These are phyloP conservation scores for Galbula dea DNA, from an alignment of 2,113 vertebrate genomes.

Conservation along the genomic window DNA sequence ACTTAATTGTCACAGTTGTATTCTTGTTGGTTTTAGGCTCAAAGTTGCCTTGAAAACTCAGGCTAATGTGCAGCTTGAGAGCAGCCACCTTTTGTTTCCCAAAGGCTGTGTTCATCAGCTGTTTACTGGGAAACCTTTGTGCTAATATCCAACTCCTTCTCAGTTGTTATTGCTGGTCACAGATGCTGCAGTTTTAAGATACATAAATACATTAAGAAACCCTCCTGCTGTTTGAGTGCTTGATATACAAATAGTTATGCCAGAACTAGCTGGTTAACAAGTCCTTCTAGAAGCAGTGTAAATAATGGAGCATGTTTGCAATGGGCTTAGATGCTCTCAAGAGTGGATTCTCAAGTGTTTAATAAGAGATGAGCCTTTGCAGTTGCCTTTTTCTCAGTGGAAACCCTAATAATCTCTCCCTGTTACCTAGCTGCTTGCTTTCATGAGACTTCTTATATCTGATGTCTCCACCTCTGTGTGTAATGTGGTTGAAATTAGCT, in stretches of 20 bases:
- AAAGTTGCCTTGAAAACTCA: neutral
- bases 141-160: neutral
- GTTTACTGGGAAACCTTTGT: neutral
- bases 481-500: neutral
- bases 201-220: neutral
- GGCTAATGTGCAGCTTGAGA: neutral
- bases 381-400: conserved; percentile 53
- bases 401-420: conserved; percentile 28
- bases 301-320: conserved; percentile 31
- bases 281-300: neutral
- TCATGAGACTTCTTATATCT: neutral
- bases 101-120: neutral
- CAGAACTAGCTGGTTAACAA: neutral
- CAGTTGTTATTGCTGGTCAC: neutral
- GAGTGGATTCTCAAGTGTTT: conserved; percentile 55
- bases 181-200: neutral
- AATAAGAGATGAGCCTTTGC: conserved; percentile 21
- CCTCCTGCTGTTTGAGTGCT: neutral
- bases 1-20: neutral
- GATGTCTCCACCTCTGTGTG: neutral
- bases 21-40: neutral
- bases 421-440: conserved; percentile 10
- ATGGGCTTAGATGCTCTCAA: conserved; percentile 10
- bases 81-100: neutral
- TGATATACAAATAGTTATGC: neutral